phyloP scores from a whole-genome alignment of 2,113 vertebrate species.

The Phalacrocorax pelagicus region DNA sequence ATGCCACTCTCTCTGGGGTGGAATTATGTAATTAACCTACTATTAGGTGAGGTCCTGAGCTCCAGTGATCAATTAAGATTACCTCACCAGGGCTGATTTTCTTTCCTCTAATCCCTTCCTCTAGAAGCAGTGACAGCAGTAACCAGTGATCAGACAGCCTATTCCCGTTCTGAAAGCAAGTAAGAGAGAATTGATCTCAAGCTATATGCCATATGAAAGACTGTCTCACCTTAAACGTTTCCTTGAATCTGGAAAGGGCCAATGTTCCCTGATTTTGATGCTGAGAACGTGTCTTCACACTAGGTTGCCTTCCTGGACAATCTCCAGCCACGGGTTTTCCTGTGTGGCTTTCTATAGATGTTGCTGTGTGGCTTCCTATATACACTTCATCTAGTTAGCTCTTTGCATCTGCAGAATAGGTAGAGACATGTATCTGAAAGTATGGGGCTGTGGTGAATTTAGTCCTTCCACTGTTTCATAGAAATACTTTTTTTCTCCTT shows the following conservation, averaged over 20 bases:
- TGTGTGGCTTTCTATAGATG: neutral
- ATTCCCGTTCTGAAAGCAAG: neutral
- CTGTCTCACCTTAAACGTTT: neutral
- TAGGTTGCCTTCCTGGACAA: neutral
- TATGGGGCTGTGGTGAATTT: neutral
- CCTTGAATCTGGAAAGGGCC: neutral
- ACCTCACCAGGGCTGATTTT: neutral
- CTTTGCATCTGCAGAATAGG: neutral
- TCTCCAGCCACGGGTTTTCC: neutral
- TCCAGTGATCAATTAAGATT: neutral
- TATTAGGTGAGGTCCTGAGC: neutral
- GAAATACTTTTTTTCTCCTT: neutral
- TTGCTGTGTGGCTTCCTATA: neutral
- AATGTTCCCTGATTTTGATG: rapidly evolving
- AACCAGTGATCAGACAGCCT: neutral
- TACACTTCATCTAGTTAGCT: rapidly evolving
- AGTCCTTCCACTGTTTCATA: neutral
- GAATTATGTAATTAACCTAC: neutral
- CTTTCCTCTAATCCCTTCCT: neutral
- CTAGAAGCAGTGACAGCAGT: neutral
- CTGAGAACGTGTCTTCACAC: neutral
- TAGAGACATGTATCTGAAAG: neutral
- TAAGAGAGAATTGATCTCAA: neutral
- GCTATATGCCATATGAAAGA: neutral
- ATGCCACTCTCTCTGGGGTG: neutral